Evolutionary conservation across 2,888 invertebrate genomes (phyloP).

Genomic region (Nebria salina): DNA sequence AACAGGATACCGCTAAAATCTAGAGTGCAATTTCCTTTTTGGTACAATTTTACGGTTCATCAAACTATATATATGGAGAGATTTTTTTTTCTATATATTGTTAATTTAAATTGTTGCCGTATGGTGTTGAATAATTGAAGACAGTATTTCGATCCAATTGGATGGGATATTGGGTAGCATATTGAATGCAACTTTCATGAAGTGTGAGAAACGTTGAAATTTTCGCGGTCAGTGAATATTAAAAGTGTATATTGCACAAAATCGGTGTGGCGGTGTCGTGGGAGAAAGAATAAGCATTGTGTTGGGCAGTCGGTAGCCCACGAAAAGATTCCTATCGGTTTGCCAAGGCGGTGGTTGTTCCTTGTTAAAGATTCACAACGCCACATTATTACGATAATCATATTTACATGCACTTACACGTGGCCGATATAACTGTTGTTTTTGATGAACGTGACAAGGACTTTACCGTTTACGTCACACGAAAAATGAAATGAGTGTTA

Average conservation of each 20-base stretch:
- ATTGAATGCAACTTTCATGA: not conserved
- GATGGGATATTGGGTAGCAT: conserved; percentile 5
- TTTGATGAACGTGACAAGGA: conserved; percentile 23
- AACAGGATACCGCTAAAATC: too few species aligned
- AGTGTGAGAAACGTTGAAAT: conserved; percentile 5
- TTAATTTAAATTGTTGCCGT: not conserved
- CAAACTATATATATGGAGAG: not conserved
- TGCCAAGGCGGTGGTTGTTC: not conserved
- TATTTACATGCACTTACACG: conserved; percentile 17
- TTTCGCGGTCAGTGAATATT: conserved; percentile 6
- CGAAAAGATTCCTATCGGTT: conserved; percentile 16
- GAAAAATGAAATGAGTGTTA: conserved; percentile 12
- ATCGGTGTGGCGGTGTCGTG: not conserved
- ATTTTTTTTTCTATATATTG: not conserved
- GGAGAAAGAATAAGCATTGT: not conserved
- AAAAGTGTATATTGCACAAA: conserved; percentile 4
- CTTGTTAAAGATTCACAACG: conserved; percentile 23
- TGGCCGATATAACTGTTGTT: conserved; percentile 33
- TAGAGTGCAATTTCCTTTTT: too few species aligned
- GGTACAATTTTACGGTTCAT: too few species aligned
- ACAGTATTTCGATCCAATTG: not conserved
- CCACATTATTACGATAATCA: conserved; percentile 22
- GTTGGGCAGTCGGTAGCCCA: conserved; percentile 8
- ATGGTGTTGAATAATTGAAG: not conserved
- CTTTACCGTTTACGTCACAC: conserved; percentile 24